A percentile compares a stretch with the other conserved stretches of the same genome.
Conservation (phyloP, 2,797 vertebrate species). For the Neoniphon sammara region DNA sequence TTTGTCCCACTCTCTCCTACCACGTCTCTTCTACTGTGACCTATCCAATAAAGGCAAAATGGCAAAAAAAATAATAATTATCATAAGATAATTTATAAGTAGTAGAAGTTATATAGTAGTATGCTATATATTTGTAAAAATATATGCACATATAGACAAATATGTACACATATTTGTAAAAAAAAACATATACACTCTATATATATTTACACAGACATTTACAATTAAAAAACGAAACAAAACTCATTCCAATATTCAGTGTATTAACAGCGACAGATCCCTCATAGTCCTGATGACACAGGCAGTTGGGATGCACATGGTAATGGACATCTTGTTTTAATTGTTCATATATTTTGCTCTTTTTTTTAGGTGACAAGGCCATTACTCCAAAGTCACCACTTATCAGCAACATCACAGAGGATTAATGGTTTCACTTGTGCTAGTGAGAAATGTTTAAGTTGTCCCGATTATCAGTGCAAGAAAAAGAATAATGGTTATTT, state of each 20-base stretch:
- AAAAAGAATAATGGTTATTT: conserved; percentile 99
- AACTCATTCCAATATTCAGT: conserved; percentile 45
- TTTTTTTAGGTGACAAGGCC: conserved; percentile 94
- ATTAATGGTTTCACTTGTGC: conserved; percentile 99
- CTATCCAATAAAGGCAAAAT: neutral
- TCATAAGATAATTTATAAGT: neutral
- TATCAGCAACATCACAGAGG: conserved; percentile 97
- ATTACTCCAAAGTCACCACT: conserved; percentile 98
- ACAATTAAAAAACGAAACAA: conserved; percentile 43
- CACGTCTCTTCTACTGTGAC: neutral
- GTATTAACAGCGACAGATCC: conserved; percentile 80
- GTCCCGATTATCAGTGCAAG: conserved; percentile 98
- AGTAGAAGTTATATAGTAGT: neutral
- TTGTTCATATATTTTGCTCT: conserved; percentile 93
- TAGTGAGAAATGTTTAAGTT: conserved; percentile 98
- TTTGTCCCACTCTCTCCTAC: too few species aligned
- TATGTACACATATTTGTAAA: too few species aligned
- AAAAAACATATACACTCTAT: too few species aligned
- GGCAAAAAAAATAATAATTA: neutral
- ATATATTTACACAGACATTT: too few species aligned
- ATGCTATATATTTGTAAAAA: too few species aligned
- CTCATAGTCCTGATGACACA: conserved; percentile 90
- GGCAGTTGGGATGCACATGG: conserved; percentile 76
- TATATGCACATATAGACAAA: too few species aligned
- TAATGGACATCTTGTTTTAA: conserved; percentile 98